phyloP scores from a whole-genome alignment of 2,797 vertebrate species.

The Megalops cyprinoides region DNA sequence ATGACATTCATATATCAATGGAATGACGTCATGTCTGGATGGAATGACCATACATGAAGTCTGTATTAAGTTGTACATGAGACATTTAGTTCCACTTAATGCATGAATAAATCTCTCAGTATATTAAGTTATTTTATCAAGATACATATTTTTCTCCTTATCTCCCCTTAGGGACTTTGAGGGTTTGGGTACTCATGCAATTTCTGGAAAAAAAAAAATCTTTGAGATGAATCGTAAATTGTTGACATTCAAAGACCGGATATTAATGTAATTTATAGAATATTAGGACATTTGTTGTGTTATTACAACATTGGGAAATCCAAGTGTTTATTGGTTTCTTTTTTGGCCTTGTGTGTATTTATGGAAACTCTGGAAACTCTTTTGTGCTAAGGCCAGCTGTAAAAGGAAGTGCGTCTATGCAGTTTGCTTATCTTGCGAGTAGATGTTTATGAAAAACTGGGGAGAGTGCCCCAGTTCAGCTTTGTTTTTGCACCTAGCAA shows the following conservation, averaged over 20 bases:
- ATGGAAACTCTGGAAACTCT: neutral
- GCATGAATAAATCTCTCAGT: neutral
- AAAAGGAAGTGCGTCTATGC: constrained; percentile 19
- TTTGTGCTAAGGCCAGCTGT: constrained; percentile 17
- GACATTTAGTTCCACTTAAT: neutral
- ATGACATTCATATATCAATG: too few species aligned
- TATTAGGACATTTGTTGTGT: neutral
- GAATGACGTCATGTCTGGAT: too few species aligned
- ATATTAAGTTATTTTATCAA: neutral
- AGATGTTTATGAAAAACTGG: constrained; percentile 15
- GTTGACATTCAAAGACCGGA: constrained; percentile 18
- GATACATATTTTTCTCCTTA: too few species aligned
- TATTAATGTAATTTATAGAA: constrained; percentile 29
- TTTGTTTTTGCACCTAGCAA: neutral
- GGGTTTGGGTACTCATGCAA: neutral
- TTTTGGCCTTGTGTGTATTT: constrained; percentile 25
- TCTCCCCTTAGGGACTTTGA: neutral
- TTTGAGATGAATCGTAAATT: neutral
- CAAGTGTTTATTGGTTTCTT: constrained; percentile 6
- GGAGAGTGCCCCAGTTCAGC: neutral
- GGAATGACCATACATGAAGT: too few species aligned
- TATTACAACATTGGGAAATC: constrained; percentile 3
- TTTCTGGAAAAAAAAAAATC: neutral
- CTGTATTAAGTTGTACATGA: constrained; percentile 32
- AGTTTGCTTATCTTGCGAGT: constrained; percentile 14